These are phyloP conservation scores for Dromococcyx pavoninus DNA, from an alignment of 2,797 vertebrate species.

Conservation along the genomic window DNA sequence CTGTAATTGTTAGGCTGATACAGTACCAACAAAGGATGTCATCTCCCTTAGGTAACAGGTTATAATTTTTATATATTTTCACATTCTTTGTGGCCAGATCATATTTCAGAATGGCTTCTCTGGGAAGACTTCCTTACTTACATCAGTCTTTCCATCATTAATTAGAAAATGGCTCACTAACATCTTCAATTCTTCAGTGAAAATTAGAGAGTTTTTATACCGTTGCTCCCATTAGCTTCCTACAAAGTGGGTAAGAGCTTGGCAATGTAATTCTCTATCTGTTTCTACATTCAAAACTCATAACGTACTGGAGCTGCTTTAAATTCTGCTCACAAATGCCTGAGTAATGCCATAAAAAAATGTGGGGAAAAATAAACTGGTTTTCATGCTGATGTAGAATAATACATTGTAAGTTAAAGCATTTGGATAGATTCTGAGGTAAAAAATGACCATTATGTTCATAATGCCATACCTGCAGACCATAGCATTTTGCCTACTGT, in stretches of 20 bases:
- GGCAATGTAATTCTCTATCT: constrained; percentile 7
- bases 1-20: background rate
- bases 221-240: background rate
- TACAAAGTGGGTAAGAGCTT: background rate
- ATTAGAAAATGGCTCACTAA: background rate
- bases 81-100: background rate
- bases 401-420: background rate
- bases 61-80: background rate
- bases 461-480: background rate
- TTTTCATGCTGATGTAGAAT: constrained; percentile 12
- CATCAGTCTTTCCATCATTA: background rate
- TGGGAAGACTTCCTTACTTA: background rate
- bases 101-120: background rate
- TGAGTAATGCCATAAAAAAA: constrained; percentile 47
- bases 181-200: background rate
- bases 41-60: background rate
- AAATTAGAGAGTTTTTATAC: background rate
- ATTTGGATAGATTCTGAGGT: background rate
- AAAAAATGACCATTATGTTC: background rate
- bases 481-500: background rate
- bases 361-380: background rate
- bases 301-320: constrained; percentile 20
- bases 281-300: constrained; percentile 31
- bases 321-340: constrained; percentile 16
- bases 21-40: background rate